These are phyloP conservation scores for Stictocephala bisonia DNA, from an alignment of 2,888 invertebrate genomes.

Conservation along the genomic window DNA sequence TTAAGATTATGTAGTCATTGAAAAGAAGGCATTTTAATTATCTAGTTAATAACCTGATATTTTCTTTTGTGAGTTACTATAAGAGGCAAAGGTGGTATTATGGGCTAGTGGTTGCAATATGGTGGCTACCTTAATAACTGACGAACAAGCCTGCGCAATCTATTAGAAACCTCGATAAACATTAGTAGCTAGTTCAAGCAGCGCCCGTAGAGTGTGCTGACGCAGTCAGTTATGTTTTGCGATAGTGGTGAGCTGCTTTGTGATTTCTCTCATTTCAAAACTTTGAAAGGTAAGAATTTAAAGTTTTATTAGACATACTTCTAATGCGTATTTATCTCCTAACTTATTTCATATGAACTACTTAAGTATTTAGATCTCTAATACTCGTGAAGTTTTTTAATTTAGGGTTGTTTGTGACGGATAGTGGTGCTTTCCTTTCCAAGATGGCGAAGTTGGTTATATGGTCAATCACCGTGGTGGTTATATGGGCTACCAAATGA, in stretches of 20 bases:
- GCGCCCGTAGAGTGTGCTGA: background rate
- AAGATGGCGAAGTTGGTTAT: constrained; percentile 23
- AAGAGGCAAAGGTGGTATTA: constrained; percentile 19
- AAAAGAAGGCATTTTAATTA: no score
- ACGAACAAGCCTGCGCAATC: background rate
- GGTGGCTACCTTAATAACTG: background rate
- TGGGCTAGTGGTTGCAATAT: background rate
- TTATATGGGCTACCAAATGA: constrained; percentile 4
- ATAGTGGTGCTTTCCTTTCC: background rate
- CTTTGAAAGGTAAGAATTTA: constrained; percentile 22
- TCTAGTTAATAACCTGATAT: no score
- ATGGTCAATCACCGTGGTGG: constrained; percentile 15
- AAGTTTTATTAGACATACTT: background rate
- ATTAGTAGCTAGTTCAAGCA: background rate
- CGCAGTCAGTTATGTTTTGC: background rate
- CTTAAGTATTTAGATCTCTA: no score
- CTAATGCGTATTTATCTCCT: no score
- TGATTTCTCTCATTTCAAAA: constrained; percentile 6
- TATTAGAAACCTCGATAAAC: background rate
- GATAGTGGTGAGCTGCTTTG: background rate
- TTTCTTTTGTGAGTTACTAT: no score
- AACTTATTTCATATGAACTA: no score
- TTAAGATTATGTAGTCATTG: no score
- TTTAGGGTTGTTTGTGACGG: background rate
- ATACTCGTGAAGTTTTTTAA: background rate